Percentiles rank a stretch among this genome's conserved stretches.
phyloP scores from a whole-genome alignment of 2,113 vertebrate species.

The Vimba vimba region DNA sequence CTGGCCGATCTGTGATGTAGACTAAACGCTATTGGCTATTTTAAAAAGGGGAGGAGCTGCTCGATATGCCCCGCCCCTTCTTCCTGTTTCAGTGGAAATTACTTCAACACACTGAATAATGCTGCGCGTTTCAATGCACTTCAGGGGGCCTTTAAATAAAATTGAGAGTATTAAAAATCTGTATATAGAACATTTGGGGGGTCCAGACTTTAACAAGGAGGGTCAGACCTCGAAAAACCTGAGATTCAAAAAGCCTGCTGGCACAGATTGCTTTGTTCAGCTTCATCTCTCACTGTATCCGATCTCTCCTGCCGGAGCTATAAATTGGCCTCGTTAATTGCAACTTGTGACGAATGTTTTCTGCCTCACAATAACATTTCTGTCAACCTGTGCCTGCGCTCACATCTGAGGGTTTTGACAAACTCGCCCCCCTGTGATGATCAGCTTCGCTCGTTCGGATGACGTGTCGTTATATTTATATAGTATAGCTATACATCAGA shows the following conservation, averaged over 20 bases:
- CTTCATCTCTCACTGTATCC: background rate
- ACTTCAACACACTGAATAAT: no score
- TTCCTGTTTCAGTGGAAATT: no score
- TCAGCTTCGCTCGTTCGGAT: background rate
- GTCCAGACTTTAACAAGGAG: background rate
- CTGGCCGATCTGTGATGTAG: no score
- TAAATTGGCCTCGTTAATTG: slow-evolving; percentile 24
- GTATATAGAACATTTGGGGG: no score
- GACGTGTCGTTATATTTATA: slow-evolving; percentile 23
- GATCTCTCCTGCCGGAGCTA: background rate
- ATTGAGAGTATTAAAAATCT: background rate
- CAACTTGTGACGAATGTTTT: slow-evolving; percentile 30
- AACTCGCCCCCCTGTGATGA: background rate
- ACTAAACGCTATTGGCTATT: no score
- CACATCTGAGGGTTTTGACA: slow-evolving; percentile 3
- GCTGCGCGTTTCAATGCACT: no score
- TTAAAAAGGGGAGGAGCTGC: no score
- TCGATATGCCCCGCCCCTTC: no score
- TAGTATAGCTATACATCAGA: slow-evolving; percentile 21
- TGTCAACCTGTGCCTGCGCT: background rate
- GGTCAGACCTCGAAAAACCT: background rate
- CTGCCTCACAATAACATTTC: background rate
- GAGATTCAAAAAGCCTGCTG: background rate
- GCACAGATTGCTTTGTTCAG: background rate
- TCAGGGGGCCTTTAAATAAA: background rate